These are phyloP conservation scores for Argyresthia goedartella DNA, from an alignment of 2,888 invertebrate species.

Conservation along the genomic window DNA sequence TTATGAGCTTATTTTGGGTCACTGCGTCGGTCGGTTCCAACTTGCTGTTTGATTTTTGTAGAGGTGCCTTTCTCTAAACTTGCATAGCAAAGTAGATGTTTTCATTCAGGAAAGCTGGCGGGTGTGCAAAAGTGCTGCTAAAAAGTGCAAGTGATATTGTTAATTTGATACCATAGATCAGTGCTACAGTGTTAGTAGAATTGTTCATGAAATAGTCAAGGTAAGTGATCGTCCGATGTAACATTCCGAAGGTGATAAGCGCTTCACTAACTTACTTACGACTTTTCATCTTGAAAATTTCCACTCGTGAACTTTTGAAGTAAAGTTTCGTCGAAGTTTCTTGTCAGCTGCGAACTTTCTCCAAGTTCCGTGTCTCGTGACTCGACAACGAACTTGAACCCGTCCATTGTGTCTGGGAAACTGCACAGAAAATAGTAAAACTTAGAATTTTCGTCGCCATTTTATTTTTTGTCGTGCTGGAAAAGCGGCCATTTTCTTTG, in stretches of 20 bases:
- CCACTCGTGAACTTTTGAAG: constrained; percentile 65
- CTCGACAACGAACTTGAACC: constrained; percentile 33
- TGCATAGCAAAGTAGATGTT: constrained; percentile 61
- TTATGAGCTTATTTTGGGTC: constrained; percentile 69
- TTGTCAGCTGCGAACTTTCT: constrained; percentile 49
- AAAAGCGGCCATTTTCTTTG: constrained; percentile 74
- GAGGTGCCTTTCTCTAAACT: constrained; percentile 71
- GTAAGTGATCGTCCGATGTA: constrained; percentile 43
- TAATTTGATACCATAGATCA: not conserved
- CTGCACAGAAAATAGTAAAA: constrained; percentile 66
- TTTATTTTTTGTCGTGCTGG: constrained; percentile 73
- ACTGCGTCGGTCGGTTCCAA: constrained; percentile 61
- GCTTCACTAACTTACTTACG: constrained; percentile 51
- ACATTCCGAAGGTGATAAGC: constrained; percentile 38
- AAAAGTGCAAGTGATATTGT: constrained; percentile 4
- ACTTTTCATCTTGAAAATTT: constrained; percentile 71
- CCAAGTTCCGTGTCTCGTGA: constrained; percentile 32
- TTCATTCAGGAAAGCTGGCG: constrained; percentile 69
- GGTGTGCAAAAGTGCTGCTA: constrained; percentile 60
- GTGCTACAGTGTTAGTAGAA: constrained; percentile 24
- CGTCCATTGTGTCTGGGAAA: constrained; percentile 40
- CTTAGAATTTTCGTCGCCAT: constrained; percentile 73
- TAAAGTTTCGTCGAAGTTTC: constrained; percentile 59
- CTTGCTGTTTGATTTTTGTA: constrained; percentile 61
- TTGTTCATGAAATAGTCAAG: constrained; percentile 64